phyloP scores from a whole-genome alignment of 2,888 invertebrate genomes.

The Alloplasta piceator region DNA sequence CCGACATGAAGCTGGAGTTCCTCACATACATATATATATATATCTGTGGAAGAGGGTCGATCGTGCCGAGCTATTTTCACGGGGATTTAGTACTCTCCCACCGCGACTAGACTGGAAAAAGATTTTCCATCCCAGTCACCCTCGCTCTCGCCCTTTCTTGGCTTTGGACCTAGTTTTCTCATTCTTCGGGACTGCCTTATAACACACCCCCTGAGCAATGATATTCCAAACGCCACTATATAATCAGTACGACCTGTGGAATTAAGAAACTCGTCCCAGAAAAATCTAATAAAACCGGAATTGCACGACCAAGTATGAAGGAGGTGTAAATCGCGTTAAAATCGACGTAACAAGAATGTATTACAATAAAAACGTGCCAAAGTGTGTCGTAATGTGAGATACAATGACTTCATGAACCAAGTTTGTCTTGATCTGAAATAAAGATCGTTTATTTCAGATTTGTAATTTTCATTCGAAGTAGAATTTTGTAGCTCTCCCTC shows the following conservation, averaged over 20 bases:
- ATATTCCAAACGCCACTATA: constrained; percentile 19
- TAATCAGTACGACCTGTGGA: constrained; percentile 49
- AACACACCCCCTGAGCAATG: constrained; percentile 1
- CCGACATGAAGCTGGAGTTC: neutral
- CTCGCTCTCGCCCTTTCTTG: too few relatives aligned
- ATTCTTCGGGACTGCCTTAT: neutral
- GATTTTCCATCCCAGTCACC: too few relatives aligned
- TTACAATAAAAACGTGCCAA: too few relatives aligned
- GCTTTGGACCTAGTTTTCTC: neutral
- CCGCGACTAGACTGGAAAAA: too few relatives aligned
- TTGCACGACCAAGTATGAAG: constrained; percentile 53
- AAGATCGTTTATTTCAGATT: too few relatives aligned
- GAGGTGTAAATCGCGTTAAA: constrained; percentile 19
- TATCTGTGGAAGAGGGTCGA: constrained; percentile 28
- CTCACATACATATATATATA: neutral
- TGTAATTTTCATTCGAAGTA: too few relatives aligned
- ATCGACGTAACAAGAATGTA: constrained; percentile 35
- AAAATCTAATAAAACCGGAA: constrained; percentile 59
- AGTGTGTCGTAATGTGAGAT: too few relatives aligned
- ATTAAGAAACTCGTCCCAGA: constrained; percentile 50
- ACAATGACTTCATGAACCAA: neutral
- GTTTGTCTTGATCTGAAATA: too few relatives aligned
- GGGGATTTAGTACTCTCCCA: neutral
- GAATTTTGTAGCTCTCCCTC: too few relatives aligned
- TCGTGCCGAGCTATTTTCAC: neutral